Percentiles rank a stretch among this genome's conserved stretches.
These are phyloP conservation scores for Bursaphelenchus okinawaensis DNA, from an alignment of 2,888 invertebrate species.

Conservation along the genomic window DNA sequence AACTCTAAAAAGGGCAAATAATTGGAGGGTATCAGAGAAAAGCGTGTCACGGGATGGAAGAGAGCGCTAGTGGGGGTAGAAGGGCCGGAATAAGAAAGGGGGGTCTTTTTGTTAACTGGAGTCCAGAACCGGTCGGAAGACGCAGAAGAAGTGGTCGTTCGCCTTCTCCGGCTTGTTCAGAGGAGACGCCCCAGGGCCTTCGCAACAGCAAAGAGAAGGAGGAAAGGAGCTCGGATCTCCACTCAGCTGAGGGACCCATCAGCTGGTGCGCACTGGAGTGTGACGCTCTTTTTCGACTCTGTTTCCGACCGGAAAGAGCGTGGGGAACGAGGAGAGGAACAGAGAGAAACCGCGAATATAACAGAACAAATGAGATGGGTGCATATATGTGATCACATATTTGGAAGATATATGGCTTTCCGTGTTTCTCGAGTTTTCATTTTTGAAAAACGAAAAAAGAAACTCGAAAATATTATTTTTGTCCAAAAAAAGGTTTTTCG, in stretches of 20 bases:
- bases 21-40: not conserved
- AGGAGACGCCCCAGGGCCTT: not conserved
- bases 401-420: too few species aligned
- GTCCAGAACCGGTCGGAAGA: conserved; percentile 2
- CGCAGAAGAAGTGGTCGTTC: conserved; percentile 1
- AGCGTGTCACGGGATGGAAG: not conserved
- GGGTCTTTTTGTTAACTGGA: not conserved
- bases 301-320: not conserved
- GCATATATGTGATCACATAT: too few species aligned
- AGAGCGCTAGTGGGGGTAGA: not conserved
- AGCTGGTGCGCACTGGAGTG: not conserved
- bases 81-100: not conserved
- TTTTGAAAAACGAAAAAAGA: too few species aligned
- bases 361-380: too few species aligned
- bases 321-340: not conserved
- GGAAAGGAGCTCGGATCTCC: conserved; percentile 2
- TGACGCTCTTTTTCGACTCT: not conserved
- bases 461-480: too few species aligned
- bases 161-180: not conserved
- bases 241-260: conserved; percentile 7
- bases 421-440: too few species aligned
- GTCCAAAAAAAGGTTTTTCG: too few species aligned
- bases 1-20: not conserved
- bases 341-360: too few species aligned
- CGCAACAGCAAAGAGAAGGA: not conserved